phyloP scores from a whole-genome alignment of 2,113 vertebrate genomes.

The Falco punctatus region DNA sequence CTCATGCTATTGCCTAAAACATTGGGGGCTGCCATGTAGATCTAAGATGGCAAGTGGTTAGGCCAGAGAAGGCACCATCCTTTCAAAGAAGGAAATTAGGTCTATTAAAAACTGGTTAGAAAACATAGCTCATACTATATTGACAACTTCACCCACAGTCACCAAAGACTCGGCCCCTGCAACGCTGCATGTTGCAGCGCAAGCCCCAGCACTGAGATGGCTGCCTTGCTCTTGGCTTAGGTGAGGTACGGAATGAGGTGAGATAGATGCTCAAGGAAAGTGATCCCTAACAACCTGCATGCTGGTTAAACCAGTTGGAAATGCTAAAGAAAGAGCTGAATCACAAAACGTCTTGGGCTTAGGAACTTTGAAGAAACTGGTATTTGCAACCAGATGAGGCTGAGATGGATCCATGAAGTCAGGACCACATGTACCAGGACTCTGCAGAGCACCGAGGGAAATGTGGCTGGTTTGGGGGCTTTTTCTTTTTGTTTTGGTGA shows the following conservation, averaged over 20 bases:
- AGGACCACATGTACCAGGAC: fast-evolving
- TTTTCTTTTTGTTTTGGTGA: not conserved
- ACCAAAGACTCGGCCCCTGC: not conserved
- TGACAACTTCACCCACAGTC: not conserved
- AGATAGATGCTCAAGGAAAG: not conserved
- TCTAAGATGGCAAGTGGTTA: not conserved
- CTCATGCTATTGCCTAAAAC: not conserved
- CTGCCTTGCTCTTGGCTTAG: not conserved
- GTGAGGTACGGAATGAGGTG: fast-evolving
- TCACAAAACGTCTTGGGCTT: not conserved
- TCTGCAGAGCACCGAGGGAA: not conserved
- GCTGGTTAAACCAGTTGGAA: not conserved
- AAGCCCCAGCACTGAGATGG: not conserved
- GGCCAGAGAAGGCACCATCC: not conserved
- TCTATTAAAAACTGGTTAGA: not conserved
- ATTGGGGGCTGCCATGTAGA: not conserved
- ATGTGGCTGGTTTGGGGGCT: not conserved
- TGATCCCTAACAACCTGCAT: not conserved
- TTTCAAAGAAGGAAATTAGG: not conserved
- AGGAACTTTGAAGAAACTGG: not conserved
- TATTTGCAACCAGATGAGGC: not conserved
- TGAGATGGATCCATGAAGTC: not conserved
- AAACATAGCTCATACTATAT: not conserved
- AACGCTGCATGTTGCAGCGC: not conserved
- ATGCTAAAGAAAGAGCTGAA: not conserved